These are phyloP conservation scores for Numenius arquata DNA, from an alignment of 2,113 vertebrate species.

Conservation along the genomic window DNA sequence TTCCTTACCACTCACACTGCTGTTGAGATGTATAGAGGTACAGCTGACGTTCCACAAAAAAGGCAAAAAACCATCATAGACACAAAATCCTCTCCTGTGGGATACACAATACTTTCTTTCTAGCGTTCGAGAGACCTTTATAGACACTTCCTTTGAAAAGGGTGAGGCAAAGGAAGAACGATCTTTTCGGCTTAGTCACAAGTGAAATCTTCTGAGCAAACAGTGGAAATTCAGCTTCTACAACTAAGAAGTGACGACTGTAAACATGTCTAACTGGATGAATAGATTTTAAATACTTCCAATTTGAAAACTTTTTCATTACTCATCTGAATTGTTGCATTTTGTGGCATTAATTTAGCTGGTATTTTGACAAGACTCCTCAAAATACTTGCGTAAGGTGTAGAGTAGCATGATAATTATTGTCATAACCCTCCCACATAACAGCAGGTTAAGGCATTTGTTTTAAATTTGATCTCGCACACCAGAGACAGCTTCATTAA, in stretches of 20 bases:
- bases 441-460: constrained; percentile 13
- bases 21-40: background rate
- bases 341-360: background rate
- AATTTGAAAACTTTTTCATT: background rate
- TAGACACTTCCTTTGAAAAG: background rate
- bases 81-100: background rate
- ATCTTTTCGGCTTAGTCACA: background rate
- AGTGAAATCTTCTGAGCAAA: background rate
- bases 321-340: background rate
- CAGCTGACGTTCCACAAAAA: background rate
- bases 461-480: background rate
- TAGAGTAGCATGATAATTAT: background rate
- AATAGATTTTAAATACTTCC: background rate
- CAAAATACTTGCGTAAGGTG: background rate
- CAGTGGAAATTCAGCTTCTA: background rate
- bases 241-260: background rate
- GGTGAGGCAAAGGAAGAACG: background rate
- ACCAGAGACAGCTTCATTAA: background rate
- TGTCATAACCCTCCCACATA: constrained; percentile 31
- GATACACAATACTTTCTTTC: background rate
- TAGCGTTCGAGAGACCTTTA: background rate
- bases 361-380: constrained; percentile 35
- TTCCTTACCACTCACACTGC: background rate
- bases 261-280: background rate
- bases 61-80: background rate